Percentiles rank a stretch among this genome's conserved stretches.
phyloP scores from a whole-genome alignment of 2,888 invertebrate genomes.

The Gastracanthus pulcherrimus region DNA sequence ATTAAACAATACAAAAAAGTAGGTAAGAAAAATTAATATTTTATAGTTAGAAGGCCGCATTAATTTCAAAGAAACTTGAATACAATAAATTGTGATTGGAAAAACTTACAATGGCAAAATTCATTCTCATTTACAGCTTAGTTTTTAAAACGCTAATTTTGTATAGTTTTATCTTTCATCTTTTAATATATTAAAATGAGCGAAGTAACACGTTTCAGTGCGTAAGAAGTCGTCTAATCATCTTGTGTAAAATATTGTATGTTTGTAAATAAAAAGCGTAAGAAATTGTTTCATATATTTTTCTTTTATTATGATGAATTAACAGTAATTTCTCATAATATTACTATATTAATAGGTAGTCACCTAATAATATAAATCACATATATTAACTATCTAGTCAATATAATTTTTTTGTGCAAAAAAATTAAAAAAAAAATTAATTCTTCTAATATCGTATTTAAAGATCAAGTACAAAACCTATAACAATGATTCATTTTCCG shows the following conservation, averaged over 20 bases:
- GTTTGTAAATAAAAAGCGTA: conserved; percentile 59
- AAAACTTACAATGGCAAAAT: conserved; percentile 51
- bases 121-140: conserved; percentile 31
- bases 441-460: no score
- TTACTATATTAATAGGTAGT: neutral
- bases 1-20: conserved; percentile 22
- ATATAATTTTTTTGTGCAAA: neutral
- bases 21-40: conserved; percentile 35
- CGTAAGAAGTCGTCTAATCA: conserved; percentile 53
- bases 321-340: conserved; percentile 1
- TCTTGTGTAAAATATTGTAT: conserved; percentile 54
- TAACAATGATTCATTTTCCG: neutral
- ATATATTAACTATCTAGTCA: conserved; percentile 3
- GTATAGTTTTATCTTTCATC: conserved; percentile 54
- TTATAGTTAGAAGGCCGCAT: conserved; percentile 31
- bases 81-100: conserved; percentile 55
- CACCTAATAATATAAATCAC: conserved; percentile 13
- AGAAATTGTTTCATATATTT: conserved; percentile 20
- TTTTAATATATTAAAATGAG: conserved; percentile 44
- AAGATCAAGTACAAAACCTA: conserved; percentile 6
- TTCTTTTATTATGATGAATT: conserved; percentile 33
- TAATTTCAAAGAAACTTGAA: conserved; percentile 34
- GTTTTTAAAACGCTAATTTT: conserved; percentile 39
- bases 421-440: no score
- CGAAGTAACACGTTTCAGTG: conserved; percentile 52